Evolutionary conservation across 2,888 invertebrate genomes (phyloP).

Genomic region (Cynaeus angustus): DNA sequence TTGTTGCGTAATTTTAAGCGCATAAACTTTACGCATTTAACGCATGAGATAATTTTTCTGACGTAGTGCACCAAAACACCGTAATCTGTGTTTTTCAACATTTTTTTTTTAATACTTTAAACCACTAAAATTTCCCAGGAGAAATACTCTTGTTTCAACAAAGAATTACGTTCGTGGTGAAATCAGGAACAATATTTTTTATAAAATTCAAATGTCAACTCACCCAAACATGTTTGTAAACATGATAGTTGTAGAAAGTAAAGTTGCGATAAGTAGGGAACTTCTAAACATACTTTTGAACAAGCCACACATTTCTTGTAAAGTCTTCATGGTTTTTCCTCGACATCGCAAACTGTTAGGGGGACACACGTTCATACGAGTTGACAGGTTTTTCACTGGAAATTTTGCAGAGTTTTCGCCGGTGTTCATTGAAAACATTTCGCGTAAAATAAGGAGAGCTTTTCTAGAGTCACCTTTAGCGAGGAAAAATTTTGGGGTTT

Average conservation of each 20-base stretch:
- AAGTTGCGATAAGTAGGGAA: conserved; percentile 75
- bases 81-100: conserved; percentile 16
- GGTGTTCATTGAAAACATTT: conserved; percentile 76
- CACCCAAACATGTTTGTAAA: conserved; percentile 82
- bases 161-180: too few relatives aligned
- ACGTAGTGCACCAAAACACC: conserved; percentile 12
- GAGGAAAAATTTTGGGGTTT: conserved; percentile 86
- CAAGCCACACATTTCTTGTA: conserved; percentile 75
- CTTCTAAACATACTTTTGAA: conserved; percentile 74
- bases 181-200: neutral
- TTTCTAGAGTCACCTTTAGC: conserved; percentile 76
- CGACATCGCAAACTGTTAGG: conserved; percentile 33
- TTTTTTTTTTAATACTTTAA: conserved; percentile 5
- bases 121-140: neutral
- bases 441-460: conserved; percentile 76
- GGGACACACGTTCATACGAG: conserved; percentile 34
- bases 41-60: neutral
- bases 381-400: conserved; percentile 67
- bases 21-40: neutral
- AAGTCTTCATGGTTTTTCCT: conserved; percentile 66
- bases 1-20: too few relatives aligned
- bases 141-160: too few relatives aligned
- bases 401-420: conserved; percentile 71
- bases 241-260: conserved; percentile 76
- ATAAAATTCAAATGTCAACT: conserved; percentile 60